Evolutionary conservation across 2,888 invertebrate genomes (phyloP).

Genomic region (Drosophila aldrichi): DNA sequence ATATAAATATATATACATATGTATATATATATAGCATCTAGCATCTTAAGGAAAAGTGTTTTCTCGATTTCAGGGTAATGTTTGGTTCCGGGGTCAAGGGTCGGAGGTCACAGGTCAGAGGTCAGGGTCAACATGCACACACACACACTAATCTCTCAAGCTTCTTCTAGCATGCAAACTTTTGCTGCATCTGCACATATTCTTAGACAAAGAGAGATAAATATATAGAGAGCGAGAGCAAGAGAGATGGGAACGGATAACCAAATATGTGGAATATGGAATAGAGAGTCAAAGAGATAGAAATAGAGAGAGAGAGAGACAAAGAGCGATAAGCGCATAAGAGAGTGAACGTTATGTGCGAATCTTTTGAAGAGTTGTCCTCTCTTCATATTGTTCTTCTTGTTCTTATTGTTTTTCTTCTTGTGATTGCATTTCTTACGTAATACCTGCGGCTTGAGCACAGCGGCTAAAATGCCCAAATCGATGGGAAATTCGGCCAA

Average conservation of each 20-base stretch:
- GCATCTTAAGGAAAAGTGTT: constrained; percentile 1
- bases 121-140: constrained; percentile 18
- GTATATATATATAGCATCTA: constrained; percentile 16
- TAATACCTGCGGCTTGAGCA: constrained; percentile 88
- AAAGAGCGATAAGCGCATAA: constrained; percentile 55
- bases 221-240: not conserved
- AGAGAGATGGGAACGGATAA: constrained; percentile 2
- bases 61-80: not conserved
- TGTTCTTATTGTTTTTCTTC: constrained; percentile 4
- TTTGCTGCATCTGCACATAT: constrained; percentile 15
- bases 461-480: constrained; percentile 91
- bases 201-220: constrained; percentile 1
- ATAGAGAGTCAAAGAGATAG: constrained; percentile 1
- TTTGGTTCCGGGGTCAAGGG: not conserved
- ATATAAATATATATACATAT: not conserved
- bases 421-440: constrained; percentile 22
- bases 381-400: constrained; percentile 9
- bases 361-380: constrained; percentile 4
- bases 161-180: constrained; percentile 31
- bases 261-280: not conserved
- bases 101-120: not conserved
- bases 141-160: constrained; percentile 21
- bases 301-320: not conserved
- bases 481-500: constrained; percentile 91
- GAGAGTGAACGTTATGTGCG: constrained; percentile 40